Evolutionary conservation across 2,797 vertebrate genomes (phyloP), one percentile per base, ranked within the genome.

Genomic region (Myripristis jacobus): DNA sequence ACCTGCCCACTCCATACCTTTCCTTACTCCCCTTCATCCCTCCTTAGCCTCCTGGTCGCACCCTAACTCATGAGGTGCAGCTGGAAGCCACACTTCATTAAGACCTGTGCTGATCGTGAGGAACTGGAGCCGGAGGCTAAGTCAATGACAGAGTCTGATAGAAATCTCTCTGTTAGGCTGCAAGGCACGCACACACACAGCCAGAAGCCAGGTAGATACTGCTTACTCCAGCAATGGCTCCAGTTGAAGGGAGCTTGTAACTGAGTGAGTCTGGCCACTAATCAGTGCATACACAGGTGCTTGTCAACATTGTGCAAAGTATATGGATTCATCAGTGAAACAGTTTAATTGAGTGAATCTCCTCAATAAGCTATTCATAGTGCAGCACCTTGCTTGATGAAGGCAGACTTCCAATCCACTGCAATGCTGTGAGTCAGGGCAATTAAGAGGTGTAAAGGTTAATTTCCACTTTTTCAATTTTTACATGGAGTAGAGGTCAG

Each of bases 31-130:
- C 60, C 56, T 52, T 85, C 77, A 75, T 65, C 75, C 70, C 38
- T 53, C 73, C 59, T 0, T 31, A 78, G 70, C 81, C 79, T 83
- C 84, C 79, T 71, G 82, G 84, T 71, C 87, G 85, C 48, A 63
- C 66, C 79, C 75, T 90, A 91, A 92, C 85, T 88, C 80, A 59
- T 59, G 81, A 84, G 80, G 70, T 65, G 52, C 59, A 85, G 89
- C 51, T 38, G 79, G 67, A 80, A 91, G 89, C 73, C 87, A 90
- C 85, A 91, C 89, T 90, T 89, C 88, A 90, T 91, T 89, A 89
- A 79, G 77, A 66, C 70, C 47, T 70, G 66, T 44, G 52, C 86
- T 78, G 82, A 90, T 87, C 80, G 78, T 68, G 78, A 87, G 79
- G 73, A 31, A 73, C 66, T 9, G 66, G 43, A 79, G 83, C 77